Conservation (phyloP, 2,797 vertebrate species). For the Sylvilagus floridanus region DNA sequence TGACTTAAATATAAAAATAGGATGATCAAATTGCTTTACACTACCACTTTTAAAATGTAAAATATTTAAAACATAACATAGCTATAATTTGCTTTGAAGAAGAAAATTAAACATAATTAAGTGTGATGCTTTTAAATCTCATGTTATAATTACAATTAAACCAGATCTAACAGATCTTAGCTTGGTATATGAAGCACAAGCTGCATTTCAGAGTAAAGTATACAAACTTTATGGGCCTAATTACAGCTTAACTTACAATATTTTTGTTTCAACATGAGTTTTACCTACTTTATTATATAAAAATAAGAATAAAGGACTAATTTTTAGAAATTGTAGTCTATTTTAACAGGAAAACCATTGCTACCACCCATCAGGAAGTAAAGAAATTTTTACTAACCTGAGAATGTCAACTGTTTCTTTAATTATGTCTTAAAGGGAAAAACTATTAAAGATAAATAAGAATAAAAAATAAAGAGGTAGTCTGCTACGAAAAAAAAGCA, state of each 20-base stretch:
- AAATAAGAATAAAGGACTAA: constrained; percentile 52
- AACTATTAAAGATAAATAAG: constrained; percentile 23
- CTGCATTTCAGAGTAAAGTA: constrained; percentile 60
- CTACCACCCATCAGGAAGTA: constrained; percentile 1
- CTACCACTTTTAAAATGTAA: constrained; percentile 52
- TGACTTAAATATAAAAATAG: constrained; percentile 42
- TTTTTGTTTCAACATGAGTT: constrained; percentile 74
- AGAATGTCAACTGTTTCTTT: not conserved
- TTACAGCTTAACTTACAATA: constrained; percentile 72
- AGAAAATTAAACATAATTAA: constrained; percentile 63
- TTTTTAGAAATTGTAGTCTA: constrained; percentile 35
- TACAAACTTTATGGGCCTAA: constrained; percentile 74
- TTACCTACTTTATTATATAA: constrained; percentile 60
- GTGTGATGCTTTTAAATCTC: constrained; percentile 75
- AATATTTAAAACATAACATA: constrained; percentile 63
- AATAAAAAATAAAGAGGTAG: constrained; percentile 22
- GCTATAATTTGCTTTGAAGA: constrained; percentile 76
- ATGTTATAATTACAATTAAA: constrained; percentile 75
- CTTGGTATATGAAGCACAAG: constrained; percentile 52
- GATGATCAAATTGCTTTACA: constrained; percentile 51
- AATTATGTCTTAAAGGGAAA: constrained; percentile 40
- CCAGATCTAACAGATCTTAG: constrained; percentile 70
- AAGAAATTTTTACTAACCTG: constrained; percentile 25
- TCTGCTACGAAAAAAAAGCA: not conserved
- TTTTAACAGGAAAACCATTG: constrained; percentile 56